Base-by-base conservation (phyloP, 1,140 invertebrate genomes). In the Myzus persicae region DNA sequence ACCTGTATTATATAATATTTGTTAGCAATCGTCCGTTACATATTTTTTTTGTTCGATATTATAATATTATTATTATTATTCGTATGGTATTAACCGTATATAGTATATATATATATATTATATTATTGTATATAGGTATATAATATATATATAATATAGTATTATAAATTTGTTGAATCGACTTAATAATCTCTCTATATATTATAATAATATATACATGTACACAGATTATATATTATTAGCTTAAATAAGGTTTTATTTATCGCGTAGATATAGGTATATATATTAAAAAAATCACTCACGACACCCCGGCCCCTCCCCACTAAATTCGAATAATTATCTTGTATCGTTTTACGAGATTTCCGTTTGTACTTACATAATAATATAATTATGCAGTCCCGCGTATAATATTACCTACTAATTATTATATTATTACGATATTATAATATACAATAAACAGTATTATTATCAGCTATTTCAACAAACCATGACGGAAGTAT, bases 81-180 rank as follows among this genome's bases (percentile, higher is more conserved):
- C 31, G n/a, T 76, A 51, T 6, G 59, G 59, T 36, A 76, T 76
- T n/a, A 76, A 76, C n/a, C 6, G 18, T 76, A 31, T 59, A 14
- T 76, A 76, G 59, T 76, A 36, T 31, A 26, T 59, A 67, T 31
- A 67, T n/a, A 51, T 51, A 51, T 54, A 54, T 54, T 76, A 59
- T 59, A 76, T 76, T n/a, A 76, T 76, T n/a, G n/a, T 76, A 76
- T n/a, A n/a, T 76, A 76, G 59, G 59, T 76, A 76, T 76, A 67
- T n/a, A 31, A 51, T 51, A 51, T 51, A 51, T 51, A 76, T n/a
- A n/a, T n/a, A n/a, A n/a, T n/a, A 76, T 76, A 76, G 59, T 36
- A 76, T 76, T 76, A 76, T 76, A n/a, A 76, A 76, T 76, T 59
- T 76, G 59, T 76, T 76, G 31, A n/a, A n/a, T 76, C 59, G 59